Percentiles rank a stretch among this genome's conserved stretches.
phyloP scores from a whole-genome alignment of 2,113 vertebrate genomes.

The Saccopteryx bilineata region DNA sequence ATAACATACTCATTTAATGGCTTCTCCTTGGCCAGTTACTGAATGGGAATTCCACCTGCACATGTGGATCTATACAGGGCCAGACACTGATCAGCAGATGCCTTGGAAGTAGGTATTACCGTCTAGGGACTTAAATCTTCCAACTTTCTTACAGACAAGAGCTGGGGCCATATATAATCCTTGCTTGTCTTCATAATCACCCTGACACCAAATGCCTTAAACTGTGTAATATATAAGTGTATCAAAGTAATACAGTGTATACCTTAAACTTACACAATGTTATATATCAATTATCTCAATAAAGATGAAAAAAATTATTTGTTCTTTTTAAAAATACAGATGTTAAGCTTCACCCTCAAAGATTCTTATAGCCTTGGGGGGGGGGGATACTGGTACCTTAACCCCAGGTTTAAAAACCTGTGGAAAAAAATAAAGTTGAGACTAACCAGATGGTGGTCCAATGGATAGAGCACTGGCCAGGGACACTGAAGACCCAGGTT shows the following conservation, averaged over 20 bases:
- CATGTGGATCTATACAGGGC: not conserved
- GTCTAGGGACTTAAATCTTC: not conserved
- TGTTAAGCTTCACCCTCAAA: not conserved
- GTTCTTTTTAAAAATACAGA: not conserved
- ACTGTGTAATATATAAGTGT: not conserved
- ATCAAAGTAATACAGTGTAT: not conserved
- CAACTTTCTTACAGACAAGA: not conserved
- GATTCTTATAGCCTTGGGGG: not conserved
- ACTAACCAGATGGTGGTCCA: too few species aligned
- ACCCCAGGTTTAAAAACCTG: not conserved
- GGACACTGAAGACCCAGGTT: too few species aligned
- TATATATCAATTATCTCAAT: too few species aligned
- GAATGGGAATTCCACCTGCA: not conserved
- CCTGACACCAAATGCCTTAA: not conserved
- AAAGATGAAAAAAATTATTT: not conserved
- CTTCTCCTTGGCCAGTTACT: not conserved
- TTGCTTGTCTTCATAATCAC: not conserved
- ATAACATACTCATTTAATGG: not conserved
- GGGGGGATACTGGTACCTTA: not conserved
- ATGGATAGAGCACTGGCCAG: too few species aligned
- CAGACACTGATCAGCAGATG: conserved; percentile 20
- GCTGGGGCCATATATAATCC: not conserved
- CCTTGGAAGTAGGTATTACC: not conserved
- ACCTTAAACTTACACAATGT: not conserved
- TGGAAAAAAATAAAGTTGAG: too few species aligned